Evolutionary conservation across 1,140 invertebrate species (phyloP).

Genomic region (Chironomus tepperi): DNA sequence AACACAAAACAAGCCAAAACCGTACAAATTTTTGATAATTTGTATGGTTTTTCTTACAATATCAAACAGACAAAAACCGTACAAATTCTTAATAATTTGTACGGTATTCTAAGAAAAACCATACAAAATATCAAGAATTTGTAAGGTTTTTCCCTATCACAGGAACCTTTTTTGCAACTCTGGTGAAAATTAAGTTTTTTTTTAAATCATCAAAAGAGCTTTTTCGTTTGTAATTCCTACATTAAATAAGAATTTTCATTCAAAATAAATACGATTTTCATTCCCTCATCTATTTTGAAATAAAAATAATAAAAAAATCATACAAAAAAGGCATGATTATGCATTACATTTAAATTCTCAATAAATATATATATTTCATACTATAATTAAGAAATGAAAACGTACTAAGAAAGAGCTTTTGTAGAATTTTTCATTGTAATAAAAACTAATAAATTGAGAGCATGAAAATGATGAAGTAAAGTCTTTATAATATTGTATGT

Average conservation of each 20-base stretch:
- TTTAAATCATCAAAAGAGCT: not conserved
- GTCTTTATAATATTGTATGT: slow-evolving; percentile 17
- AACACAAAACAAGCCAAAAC: too few relatives aligned
- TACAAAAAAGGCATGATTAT: not conserved
- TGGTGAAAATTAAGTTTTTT: too few relatives aligned
- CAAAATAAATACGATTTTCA: not conserved
- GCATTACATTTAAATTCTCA: not conserved
- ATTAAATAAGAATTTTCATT: slow-evolving; percentile 15
- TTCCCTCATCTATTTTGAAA: not conserved
- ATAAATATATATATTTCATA: not conserved
- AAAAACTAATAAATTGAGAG: not conserved
- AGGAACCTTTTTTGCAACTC: too few relatives aligned
- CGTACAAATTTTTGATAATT: too few relatives aligned
- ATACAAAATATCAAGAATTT: too few relatives aligned
- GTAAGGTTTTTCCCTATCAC: too few relatives aligned
- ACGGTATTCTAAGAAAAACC: too few relatives aligned
- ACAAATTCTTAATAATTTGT: too few relatives aligned
- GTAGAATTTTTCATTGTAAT: slow-evolving; percentile 14
- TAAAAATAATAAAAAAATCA: not conserved
- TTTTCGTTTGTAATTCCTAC: not conserved
- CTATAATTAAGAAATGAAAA: slow-evolving; percentile 18
- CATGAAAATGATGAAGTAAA: not conserved
- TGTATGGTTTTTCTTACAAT: too few relatives aligned
- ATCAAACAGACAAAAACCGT: too few relatives aligned
- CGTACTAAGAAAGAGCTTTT: slow-evolving; percentile 24